These are phyloP conservation scores for Siniperca chuatsi DNA, from an alignment of 2,113 vertebrate species.

Conservation along the genomic window DNA sequence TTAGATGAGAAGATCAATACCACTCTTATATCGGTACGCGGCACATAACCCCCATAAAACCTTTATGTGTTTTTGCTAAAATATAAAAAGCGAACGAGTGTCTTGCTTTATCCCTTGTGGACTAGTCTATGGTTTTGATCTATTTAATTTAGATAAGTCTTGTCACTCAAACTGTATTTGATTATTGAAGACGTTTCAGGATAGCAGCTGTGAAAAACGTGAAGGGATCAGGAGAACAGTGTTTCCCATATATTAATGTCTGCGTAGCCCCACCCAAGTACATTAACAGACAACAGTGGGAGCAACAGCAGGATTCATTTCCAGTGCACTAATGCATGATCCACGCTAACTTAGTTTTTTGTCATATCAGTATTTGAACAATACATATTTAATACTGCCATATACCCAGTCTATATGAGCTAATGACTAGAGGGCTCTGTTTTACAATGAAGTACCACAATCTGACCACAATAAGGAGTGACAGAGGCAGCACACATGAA, in stretches of 20 bases:
- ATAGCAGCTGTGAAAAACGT: not conserved
- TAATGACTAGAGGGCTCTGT: not conserved
- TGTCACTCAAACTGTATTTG: not conserved
- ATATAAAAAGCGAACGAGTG: not conserved
- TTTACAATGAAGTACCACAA: not conserved
- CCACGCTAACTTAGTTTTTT: no score
- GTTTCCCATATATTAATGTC: not conserved
- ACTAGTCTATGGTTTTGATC: not conserved
- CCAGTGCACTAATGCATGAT: no score
- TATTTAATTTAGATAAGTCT: not conserved
- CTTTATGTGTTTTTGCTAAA: not conserved
- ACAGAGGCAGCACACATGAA: not conserved
- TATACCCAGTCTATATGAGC: not conserved
- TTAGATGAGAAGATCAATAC: not conserved
- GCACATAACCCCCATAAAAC: no score
- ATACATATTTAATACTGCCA: no score
- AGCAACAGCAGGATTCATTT: no score
- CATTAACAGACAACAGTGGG: no score
- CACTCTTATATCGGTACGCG: not conserved
- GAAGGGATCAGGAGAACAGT: not conserved
- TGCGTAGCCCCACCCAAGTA: not conserved
- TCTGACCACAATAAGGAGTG: not conserved
- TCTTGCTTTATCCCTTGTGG: not conserved
- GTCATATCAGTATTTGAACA: no score
- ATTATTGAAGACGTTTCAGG: not conserved